Conservation (phyloP, 2,797 vertebrate species). For the Macroramphosus scolopax region DNA sequence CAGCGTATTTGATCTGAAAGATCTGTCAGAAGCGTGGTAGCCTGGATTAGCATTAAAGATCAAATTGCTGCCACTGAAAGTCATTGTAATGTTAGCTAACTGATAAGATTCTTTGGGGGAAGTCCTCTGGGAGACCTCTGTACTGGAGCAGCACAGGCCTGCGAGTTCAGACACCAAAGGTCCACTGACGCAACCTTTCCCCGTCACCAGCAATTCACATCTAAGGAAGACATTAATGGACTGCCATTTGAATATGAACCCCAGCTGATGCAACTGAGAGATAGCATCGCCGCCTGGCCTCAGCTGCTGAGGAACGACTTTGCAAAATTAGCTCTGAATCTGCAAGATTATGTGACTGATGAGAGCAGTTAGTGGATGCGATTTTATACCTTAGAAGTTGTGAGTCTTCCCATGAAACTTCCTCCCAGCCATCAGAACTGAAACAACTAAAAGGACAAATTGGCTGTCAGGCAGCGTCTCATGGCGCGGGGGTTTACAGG, state of each 20-base stretch:
- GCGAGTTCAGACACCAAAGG: constrained; percentile 47
- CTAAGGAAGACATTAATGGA: constrained; percentile 65
- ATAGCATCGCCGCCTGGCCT: constrained; percentile 28
- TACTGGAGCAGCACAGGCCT: constrained; percentile 13
- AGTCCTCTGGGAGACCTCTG: constrained; percentile 44
- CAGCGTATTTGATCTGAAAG: constrained; percentile 55
- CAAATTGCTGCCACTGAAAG: constrained; percentile 54
- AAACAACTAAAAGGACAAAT: constrained; percentile 35
- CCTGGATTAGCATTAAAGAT: constrained; percentile 56
- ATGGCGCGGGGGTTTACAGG: constrained; percentile 34
- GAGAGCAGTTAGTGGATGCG: constrained; percentile 13
- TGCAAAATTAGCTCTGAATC: constrained; percentile 37
- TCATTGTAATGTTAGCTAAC: constrained; percentile 62
- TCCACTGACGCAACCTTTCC: constrained; percentile 63
- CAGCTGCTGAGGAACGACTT: constrained; percentile 24
- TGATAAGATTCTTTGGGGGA: constrained; percentile 49
- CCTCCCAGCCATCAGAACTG: constrained; percentile 2
- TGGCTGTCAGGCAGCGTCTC: constrained; percentile 30
- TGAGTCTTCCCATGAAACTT: constrained; percentile 9
- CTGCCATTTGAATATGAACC: constrained; percentile 77
- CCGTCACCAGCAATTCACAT: constrained; percentile 59
- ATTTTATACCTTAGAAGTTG: constrained; percentile 16
- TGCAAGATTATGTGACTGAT: constrained; percentile 38
- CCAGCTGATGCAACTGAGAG: constrained; percentile 63
- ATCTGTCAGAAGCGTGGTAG: constrained; percentile 52